These are phyloP conservation scores for Talpa occidentalis DNA, from an alignment of 2,113 vertebrate genomes.

Conservation along the genomic window DNA sequence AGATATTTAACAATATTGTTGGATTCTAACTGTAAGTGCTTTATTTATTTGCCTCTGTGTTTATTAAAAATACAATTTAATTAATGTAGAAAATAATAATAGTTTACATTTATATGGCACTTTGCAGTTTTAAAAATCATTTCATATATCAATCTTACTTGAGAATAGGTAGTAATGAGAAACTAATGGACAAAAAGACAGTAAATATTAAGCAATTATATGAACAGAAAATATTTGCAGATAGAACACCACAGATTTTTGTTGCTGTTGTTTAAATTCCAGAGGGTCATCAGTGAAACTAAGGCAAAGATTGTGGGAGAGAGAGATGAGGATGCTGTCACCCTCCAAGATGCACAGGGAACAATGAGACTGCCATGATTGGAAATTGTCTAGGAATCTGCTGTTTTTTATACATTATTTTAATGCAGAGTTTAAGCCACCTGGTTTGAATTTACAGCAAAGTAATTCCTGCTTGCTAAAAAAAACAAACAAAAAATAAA, in stretches of 20 bases:
- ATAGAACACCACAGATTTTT: background rate
- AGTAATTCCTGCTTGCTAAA: conserved; percentile 35
- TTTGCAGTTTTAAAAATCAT: conserved; percentile 2
- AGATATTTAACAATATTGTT: background rate
- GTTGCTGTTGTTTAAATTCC: background rate
- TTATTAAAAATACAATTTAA: conserved; percentile 22
- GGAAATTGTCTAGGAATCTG: background rate
- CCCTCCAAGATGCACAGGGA: background rate
- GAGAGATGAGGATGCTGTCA: background rate
- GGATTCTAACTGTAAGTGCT: background rate
- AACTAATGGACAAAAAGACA: background rate
- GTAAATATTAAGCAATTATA: background rate
- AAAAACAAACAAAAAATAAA: background rate
- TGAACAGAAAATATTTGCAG: conserved; percentile 41
- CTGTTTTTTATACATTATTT: background rate
- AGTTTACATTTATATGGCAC: background rate
- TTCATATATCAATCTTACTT: background rate
- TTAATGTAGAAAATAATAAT: background rate
- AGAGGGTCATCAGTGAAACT: background rate
- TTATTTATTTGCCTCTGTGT: background rate
- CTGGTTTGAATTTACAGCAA: background rate
- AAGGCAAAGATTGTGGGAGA: background rate
- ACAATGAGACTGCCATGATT: accelerated
- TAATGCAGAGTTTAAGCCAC: background rate
- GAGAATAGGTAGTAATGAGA: background rate